A percentile compares a stretch with the other conserved stretches of the same genome.
Evolutionary conservation across 2,113 vertebrate species (phyloP).

Genomic region (Leptosomus discolor): DNA sequence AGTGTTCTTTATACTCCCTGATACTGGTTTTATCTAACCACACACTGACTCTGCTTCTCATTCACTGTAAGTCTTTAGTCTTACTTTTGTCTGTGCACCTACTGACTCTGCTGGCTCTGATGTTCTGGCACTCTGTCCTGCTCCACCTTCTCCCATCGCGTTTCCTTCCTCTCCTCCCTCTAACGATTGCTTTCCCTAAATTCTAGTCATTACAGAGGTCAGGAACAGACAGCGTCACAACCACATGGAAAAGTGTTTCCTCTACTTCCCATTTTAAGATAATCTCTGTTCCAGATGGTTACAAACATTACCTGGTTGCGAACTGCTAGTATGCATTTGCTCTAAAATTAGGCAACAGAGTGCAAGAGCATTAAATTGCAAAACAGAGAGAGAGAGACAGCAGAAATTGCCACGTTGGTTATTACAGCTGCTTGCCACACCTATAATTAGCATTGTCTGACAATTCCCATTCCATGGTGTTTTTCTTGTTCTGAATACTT

Average conservation of each 20-base stretch:
- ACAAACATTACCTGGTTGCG: neutral
- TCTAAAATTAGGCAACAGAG: constrained; percentile 27
- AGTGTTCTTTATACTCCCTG: neutral
- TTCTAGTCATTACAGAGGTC: constrained; percentile 16
- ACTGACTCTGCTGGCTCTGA: neutral
- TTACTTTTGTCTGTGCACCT: neutral
- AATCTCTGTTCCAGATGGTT: neutral
- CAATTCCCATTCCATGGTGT: neutral
- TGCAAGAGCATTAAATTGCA: constrained; percentile 5
- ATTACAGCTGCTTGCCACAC: constrained; percentile 19
- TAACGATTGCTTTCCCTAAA: neutral
- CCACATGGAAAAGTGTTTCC: neutral
- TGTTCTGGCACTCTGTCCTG: neutral
- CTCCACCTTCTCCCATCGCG: neutral
- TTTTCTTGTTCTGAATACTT: neutral
- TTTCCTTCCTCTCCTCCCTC: constrained; percentile 37
- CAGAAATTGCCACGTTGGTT: constrained; percentile 4
- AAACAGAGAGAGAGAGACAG: neutral
- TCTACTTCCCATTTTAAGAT: constrained; percentile 12
- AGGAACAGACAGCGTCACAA: neutral
- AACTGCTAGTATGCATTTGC: neutral
- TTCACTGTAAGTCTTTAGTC: neutral
- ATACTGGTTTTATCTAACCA: neutral
- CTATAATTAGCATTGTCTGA: constrained; percentile 45
- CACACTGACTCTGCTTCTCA: neutral